Base-by-base conservation (phyloP, 2,888 invertebrate species). In the Caenorhabditis wallacei region DNA sequence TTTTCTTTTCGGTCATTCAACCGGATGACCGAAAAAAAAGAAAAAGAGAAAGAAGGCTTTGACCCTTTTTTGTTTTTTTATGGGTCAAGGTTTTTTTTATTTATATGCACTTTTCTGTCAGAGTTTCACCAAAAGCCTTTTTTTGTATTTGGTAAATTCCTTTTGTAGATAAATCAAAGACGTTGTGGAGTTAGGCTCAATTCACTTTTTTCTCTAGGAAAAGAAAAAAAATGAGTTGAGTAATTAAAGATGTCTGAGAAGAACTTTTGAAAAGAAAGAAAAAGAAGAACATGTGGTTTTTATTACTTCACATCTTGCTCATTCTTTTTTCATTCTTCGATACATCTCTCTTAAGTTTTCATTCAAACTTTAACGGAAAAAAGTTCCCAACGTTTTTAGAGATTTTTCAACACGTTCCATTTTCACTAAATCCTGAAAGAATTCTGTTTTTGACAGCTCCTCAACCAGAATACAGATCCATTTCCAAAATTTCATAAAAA, bases 1-100 rank as follows among this genome's bases (percentile, higher is more conserved):
- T 37, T 22, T 59, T 24, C 43, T 43, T 24, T n/a, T 20, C 22
- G 24, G 40, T 40, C 61, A 61, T 61, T 61, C 61, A 61, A 61
- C 61, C 61, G 61, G 61, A 61, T 61, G 61, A 61, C 24, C 40
- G 20, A 35, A 43, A 61, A n/a, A n/a, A 61, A 24, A 20, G 40
- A 43, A 35, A 10, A 18, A 43, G 13, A 43, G 56, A 35, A 16
- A 35, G 56, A 46, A 43, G 43, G 61, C 61, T 61, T 61, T 61
- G 61, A 61, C 61, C 61, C 46, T 16, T 43, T 61, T 61, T 61
- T 61, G 40, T 40, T 61, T 61, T 61, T 61, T 61, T 43, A 61
- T 59, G 7, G 30, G 57, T 18, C 35, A 2, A 37, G 10, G 18
- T 37, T 18, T 57, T n/a, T 37, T 57, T 37, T 40, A 18, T 22